Conservation (phyloP, 1,140 invertebrate genomes). For the Tribolium castaneum region DNA sequence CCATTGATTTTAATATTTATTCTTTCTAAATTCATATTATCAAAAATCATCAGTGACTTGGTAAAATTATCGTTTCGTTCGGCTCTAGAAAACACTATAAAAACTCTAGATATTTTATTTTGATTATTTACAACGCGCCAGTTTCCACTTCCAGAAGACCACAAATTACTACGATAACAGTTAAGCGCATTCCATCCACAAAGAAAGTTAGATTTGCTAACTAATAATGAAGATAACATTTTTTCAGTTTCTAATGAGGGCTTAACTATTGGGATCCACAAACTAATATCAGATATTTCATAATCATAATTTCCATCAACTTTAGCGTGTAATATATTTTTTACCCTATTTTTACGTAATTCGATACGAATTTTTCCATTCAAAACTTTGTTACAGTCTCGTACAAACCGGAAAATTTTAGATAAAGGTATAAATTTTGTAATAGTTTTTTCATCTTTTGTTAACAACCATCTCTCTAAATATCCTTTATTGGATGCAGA, state of each 20-base stretch:
- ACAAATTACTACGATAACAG: constrained; percentile 20
- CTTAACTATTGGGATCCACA: constrained; percentile 27
- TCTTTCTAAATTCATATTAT: constrained; percentile 38
- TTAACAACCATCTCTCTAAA: constrained; percentile 15
- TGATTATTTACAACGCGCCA: constrained; percentile 39
- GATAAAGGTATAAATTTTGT: constrained; percentile 16
- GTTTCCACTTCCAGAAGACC: constrained; percentile 36
- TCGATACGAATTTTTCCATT: constrained; percentile 36
- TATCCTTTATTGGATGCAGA: constrained; percentile 16
- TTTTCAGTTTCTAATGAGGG: constrained; percentile 36
- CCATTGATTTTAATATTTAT: constrained; percentile 35
- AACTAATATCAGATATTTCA: constrained; percentile 34
- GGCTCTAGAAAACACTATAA: constrained; percentile 22
- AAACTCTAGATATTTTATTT: constrained; percentile 37
- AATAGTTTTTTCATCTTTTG: constrained; percentile 16
- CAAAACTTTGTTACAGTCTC: constrained; percentile 27
- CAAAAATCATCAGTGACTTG: constrained; percentile 31
- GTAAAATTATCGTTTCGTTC: constrained; percentile 39
- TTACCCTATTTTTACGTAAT: constrained; percentile 36
- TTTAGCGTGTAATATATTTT: constrained; percentile 36
- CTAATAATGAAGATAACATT: constrained; percentile 38
- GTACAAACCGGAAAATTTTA: constrained; percentile 15
- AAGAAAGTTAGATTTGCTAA: constrained; percentile 37
- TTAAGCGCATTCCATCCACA: constrained; percentile 15
- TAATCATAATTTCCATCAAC: constrained; percentile 31